These are phyloP conservation scores for Tupiocoris notatus DNA, from an alignment of 2,888 invertebrate genomes.

Conservation along the genomic window DNA sequence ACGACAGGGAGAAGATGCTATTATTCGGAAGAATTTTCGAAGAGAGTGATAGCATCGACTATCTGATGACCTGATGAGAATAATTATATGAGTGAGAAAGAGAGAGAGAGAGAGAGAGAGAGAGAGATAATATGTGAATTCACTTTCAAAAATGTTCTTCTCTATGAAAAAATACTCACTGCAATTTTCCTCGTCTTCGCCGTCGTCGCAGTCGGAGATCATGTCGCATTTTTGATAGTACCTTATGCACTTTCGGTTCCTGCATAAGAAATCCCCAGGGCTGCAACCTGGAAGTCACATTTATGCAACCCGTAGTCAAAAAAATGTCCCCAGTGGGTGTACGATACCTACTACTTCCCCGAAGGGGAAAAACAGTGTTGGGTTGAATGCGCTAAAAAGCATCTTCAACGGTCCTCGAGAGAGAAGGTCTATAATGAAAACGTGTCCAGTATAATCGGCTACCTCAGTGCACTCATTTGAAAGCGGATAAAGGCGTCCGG, in stretches of 20 bases:
- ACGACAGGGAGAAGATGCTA: no score
- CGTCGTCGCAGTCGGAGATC: conserved; percentile 61
- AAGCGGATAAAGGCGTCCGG: neutral
- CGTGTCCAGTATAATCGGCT: neutral
- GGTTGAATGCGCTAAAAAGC: neutral
- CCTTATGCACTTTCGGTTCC: conserved; percentile 19
- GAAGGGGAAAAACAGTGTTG: neutral
- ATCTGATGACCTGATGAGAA: no score
- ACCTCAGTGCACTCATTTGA: neutral
- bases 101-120: no score
- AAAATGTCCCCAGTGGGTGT: neutral
- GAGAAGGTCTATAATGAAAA: neutral
- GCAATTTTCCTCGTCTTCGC: conserved; percentile 65
- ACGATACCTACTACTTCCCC: neutral
- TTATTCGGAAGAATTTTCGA: no score
- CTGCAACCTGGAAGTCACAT: conserved; percentile 21
- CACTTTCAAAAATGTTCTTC: no score
- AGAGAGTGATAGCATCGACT: no score
- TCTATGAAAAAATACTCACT: conserved; percentile 53
- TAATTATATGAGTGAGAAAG: no score
- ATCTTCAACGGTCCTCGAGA: neutral
- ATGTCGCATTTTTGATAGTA: conserved; percentile 38
- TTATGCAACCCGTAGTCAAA: no score
- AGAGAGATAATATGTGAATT: no score
- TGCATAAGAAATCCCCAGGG: conserved; percentile 31